phyloP scores from a whole-genome alignment of 2,113 vertebrate species.

The Dicerorhinus sumatrensis region DNA sequence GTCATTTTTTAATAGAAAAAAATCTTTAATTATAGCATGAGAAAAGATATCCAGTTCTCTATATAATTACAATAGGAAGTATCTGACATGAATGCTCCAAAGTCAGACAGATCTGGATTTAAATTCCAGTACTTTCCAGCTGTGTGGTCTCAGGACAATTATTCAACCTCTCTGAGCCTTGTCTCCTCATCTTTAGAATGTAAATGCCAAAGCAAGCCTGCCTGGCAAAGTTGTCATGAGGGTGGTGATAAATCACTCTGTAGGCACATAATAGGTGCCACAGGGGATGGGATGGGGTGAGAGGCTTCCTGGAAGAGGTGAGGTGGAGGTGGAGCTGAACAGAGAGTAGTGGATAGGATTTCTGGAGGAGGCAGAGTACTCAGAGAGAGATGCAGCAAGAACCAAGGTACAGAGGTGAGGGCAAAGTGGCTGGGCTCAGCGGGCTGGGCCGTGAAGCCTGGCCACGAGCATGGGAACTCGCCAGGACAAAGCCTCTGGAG shows the following conservation, averaged over 20 bases:
- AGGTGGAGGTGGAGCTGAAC: neutral
- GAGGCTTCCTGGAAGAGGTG: neutral
- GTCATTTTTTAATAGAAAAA: slow-evolving; percentile 15
- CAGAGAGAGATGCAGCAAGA: neutral
- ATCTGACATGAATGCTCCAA: neutral
- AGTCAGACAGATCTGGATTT: neutral
- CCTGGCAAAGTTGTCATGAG: neutral
- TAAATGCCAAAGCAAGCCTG: neutral
- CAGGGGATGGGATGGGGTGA: neutral
- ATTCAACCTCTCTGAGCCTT: neutral
- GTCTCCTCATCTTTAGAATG: neutral
- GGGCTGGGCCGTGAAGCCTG: neutral
- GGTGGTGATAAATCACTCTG: neutral
- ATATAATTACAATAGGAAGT: neutral
- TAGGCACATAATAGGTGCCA: neutral
- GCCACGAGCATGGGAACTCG: rapidly evolving
- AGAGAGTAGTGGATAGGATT: neutral
- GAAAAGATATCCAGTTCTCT: neutral
- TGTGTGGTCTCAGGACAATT: neutral
- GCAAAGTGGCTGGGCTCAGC: neutral
- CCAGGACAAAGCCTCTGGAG: neutral
- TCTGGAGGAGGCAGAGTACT: neutral
- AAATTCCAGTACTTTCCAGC: neutral
- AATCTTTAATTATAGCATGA: neutral
- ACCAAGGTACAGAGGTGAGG: neutral